Base-by-base conservation (phyloP, 1,140 invertebrate genomes). In the Formica selysi region DNA sequence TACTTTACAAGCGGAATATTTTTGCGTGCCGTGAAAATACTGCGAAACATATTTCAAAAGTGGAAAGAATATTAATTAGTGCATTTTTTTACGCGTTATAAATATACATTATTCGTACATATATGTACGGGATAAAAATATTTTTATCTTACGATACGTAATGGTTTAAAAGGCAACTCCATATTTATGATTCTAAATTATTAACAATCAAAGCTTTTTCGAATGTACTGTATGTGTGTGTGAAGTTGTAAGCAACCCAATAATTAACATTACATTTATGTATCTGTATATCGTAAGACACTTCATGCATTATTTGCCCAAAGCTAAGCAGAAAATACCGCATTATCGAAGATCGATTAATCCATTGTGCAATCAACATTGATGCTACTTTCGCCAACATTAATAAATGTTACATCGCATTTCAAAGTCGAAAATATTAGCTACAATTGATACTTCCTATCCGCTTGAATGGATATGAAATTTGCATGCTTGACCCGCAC, bases 1-100 rank as follows among this genome's bases (percentile, higher is more conserved):
- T 74, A 61, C 41, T 83, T 74, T 83, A 74, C 61, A 83, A 83
- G 26, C 65, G 54, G 68, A 44, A 74, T 74, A 83, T 83, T 83
- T 73, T 83, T 36, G 29, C 29, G 54, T 26, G 13, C 32, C 54
- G 38, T 11, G 11, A 13, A 22, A 57, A 57, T 41, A 51, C 11
- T 26, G 54, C 22, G 61, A 44, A 73, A 61, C 44, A 62, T 83
- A 62, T 73, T 48, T 22, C 1, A 48, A 71, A 67, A 71, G 36
- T 44, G 8, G n/a, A 5, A 0, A 48, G 6, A 51, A 73, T 74
- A 74, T 83, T 74, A 83, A 74, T 70, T 70, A 41, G 22, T 16
- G 4, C 1, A 29, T 19, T 41, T 41, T 10, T 26, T n/a, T 70
- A 70, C 22, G 2, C 32, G 1, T 5, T 1, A 57, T 41, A n/a